Conservation (phyloP, 2,888 invertebrate species). For the Alloscopus bannaensis region DNA sequence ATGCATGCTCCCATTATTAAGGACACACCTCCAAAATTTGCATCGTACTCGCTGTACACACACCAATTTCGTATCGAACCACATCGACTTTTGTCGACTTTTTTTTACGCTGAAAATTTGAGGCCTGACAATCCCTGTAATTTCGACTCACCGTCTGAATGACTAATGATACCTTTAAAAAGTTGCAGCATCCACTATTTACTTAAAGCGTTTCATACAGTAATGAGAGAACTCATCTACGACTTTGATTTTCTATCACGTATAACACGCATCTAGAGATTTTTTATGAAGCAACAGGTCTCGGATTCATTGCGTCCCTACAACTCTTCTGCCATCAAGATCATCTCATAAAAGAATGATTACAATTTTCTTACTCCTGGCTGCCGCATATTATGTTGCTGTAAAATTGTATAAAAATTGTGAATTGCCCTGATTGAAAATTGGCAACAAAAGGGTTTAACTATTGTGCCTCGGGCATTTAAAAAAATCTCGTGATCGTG, state of each 20-base stretch:
- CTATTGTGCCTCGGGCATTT: too few relatives aligned
- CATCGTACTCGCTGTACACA: too few relatives aligned
- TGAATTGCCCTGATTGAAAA: background rate
- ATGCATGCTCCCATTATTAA: background rate
- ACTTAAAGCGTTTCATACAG: background rate
- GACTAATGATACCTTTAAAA: slow-evolving; percentile 20
- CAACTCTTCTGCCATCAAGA: background rate
- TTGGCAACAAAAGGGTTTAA: background rate
- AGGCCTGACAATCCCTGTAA: background rate
- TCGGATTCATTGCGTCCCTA: background rate
- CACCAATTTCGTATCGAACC: too few relatives aligned
- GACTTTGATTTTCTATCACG: background rate
- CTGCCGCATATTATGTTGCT: background rate
- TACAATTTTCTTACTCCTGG: background rate
- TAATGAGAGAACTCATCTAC: background rate
- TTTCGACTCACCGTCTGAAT: background rate
- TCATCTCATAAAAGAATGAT: background rate
- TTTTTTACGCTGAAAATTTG: too few relatives aligned
- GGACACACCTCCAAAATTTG: background rate
- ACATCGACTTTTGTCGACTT: too few relatives aligned
- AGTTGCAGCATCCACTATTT: slow-evolving; percentile 2
- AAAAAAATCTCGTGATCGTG: too few relatives aligned
- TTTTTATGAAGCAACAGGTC: background rate
- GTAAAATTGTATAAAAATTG: background rate
- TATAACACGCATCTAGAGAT: background rate